Conservation (phyloP, 2,113 vertebrate species). For the Otis tarda region DNA sequence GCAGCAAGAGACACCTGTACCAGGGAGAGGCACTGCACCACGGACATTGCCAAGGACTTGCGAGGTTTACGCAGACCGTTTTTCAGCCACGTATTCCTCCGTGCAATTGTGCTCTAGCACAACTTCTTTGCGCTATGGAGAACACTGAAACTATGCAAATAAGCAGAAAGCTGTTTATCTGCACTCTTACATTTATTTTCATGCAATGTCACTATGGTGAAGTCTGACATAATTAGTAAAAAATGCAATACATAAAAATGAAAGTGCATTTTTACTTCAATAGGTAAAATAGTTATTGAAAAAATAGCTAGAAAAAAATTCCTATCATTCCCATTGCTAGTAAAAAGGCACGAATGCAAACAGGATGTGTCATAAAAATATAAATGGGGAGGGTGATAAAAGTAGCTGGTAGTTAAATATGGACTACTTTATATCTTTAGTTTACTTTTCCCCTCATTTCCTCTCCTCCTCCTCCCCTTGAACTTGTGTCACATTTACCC, state of each 20-base stretch:
- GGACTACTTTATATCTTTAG: background rate
- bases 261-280: background rate
- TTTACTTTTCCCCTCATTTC: background rate
- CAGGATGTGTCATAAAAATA: background rate
- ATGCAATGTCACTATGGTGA: accelerated
- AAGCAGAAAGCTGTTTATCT: background rate
- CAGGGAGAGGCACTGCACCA: background rate
- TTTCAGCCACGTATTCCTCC: background rate
- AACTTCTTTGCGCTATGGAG: background rate
- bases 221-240: background rate
- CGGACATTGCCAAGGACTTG: background rate
- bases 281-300: background rate
- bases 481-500: background rate
- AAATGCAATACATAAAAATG: background rate
- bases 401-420: background rate
- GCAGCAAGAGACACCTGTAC: background rate
- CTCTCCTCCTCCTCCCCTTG: background rate
- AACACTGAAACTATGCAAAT: background rate
- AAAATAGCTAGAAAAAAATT: background rate
- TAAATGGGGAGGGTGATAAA: background rate
- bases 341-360: background rate
- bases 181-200: background rate
- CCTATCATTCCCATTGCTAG: background rate
- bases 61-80: accelerated
- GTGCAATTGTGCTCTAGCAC: background rate